Evolutionary conservation across 1,140 invertebrate genomes (phyloP), one percentile per base, ranked within the genome.

Genomic region (Aleiodes sp.): DNA sequence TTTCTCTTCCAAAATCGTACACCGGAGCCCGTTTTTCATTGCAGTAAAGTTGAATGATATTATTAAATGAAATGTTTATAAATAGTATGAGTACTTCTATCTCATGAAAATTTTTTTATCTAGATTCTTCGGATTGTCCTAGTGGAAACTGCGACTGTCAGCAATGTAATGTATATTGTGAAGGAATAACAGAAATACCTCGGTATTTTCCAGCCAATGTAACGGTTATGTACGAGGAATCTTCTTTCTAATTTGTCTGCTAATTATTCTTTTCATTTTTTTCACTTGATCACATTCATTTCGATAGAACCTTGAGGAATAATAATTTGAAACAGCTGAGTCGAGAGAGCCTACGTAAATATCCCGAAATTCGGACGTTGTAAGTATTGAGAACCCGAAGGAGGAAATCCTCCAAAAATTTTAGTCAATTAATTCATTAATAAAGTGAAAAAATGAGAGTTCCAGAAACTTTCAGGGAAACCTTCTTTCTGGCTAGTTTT

Each of bases 151-250:
- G 82, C 29, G 65, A 21, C 4, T 80, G 82, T 37, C 26, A 39
- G 2, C 57, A 61, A 19, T 85, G 83, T 71, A 56, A 56, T 4
- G 77, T 71, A 1, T 70, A 66, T n/a, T 85, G 83, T 57, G 65
- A 41, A 7, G 74, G 75, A 61, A 71, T 73, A 39, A 46, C 56
- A n/a, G 68, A 76, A 39, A 76, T 84, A 41, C 80, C 82, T 0
- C 60, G 68, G 12, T 71, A 75, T 41, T 63, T 82, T n/a, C 75
- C 80, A 8, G 21, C 68, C 12, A 75, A 78, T 35, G 60, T 77
- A 8, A 78, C 71, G 4, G 65, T 12, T 3, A 72, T 84, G 80
- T 83, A 77, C 46, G 59, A 63, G 7, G 7, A 31, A 59, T 28
- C 16, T 4, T 9, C 26, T 10, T 29, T 14, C 56, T 31, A 29